Percentiles rank a stretch among this genome's conserved stretches.
Evolutionary conservation across 2,888 invertebrate species (phyloP).

Genomic region (Aradus depressus): DNA sequence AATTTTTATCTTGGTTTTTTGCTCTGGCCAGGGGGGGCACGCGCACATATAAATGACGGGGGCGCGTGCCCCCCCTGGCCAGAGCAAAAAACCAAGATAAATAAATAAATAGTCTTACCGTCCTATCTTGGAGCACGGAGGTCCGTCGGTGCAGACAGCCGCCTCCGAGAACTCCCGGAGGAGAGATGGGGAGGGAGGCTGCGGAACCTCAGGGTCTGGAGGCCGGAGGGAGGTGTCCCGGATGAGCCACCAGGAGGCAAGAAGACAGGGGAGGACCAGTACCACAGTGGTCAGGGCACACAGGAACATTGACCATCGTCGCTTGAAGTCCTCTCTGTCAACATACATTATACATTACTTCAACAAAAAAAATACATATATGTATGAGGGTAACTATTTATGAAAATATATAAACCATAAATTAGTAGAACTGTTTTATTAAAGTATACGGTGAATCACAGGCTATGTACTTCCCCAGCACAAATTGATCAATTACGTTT

Average conservation of each 20-base stretch:
- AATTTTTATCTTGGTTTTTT: no score
- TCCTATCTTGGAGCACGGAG: slow-evolving; percentile 63
- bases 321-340: slow-evolving; percentile 1
- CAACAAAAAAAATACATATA: no score
- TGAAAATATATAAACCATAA: no score
- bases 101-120: slow-evolving; percentile 43
- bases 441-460: no score
- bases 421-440: no score
- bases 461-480: no score
- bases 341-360: no score
- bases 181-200: slow-evolving; percentile 54
- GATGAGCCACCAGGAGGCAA: background rate
- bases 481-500: no score
- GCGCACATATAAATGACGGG: no score
- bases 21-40: no score
- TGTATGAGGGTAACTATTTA: no score
- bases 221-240: slow-evolving; percentile 37
- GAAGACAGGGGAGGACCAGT: background rate
- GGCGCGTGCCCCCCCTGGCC: no score
- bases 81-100: background rate
- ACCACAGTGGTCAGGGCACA: background rate
- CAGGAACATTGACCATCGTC: background rate
- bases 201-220: slow-evolving; percentile 51
- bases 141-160: slow-evolving; percentile 68
- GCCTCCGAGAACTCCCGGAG: slow-evolving; percentile 54